phyloP scores from a whole-genome alignment of 2,888 invertebrate species.

The Morpho achilles region DNA sequence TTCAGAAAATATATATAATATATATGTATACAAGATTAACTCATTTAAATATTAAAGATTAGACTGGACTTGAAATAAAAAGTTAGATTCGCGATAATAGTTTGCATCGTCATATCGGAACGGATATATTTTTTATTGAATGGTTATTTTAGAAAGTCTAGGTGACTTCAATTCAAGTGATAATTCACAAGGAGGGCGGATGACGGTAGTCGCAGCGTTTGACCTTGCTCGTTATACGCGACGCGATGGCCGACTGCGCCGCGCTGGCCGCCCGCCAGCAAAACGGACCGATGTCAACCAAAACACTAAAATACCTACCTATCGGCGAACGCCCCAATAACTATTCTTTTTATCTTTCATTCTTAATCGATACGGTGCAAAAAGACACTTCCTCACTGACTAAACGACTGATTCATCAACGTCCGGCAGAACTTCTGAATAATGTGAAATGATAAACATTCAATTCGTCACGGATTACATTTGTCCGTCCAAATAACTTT shows the following conservation, averaged over 20 bases:
- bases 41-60: too few species aligned
- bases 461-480: too few species aligned
- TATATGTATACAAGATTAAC: too few species aligned
- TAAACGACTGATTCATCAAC: background rate
- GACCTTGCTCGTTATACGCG: conserved; percentile 72
- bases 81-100: too few species aligned
- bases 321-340: conserved; percentile 16
- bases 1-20: too few species aligned
- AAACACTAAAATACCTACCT: conserved; percentile 64
- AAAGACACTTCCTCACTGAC: conserved; percentile 7
- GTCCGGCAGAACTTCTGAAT: background rate
- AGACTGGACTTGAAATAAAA: too few species aligned
- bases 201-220: conserved; percentile 62
- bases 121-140: too few species aligned
- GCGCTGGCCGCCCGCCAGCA: conserved; percentile 59
- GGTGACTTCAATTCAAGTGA: too few species aligned
- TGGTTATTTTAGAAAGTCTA: too few species aligned
- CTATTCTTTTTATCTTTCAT: conserved; percentile 6
- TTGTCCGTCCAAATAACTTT: too few species aligned
- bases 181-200: conserved; percentile 14
- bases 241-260: conserved; percentile 47
- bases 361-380: conserved; percentile 9
- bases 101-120: too few species aligned
- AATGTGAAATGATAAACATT: too few species aligned
- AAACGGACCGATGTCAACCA: conserved; percentile 65